Evolutionary conservation across 2,888 invertebrate genomes (phyloP).

Genomic region (Phengaris arion): DNA sequence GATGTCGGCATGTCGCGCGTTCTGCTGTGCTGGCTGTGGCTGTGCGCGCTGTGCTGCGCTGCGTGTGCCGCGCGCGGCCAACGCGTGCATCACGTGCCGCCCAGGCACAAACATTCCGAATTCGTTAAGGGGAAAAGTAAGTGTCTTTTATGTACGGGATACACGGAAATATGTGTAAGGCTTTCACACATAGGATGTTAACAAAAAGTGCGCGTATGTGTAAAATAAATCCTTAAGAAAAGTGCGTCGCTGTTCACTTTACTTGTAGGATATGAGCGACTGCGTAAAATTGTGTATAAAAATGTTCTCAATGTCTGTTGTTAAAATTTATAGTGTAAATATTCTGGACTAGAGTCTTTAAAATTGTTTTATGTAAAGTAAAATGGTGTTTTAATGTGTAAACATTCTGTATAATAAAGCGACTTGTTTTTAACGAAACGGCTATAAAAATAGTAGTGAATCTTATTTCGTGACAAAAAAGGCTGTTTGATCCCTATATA

Average conservation of each 20-base stretch:
- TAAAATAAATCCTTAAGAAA: no score
- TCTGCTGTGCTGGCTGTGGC: slow-evolving; percentile 67
- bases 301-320: neutral
- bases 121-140: slow-evolving; percentile 90
- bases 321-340: neutral
- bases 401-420: neutral
- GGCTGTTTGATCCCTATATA: neutral
- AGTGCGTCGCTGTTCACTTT: neutral
- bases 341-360: neutral
- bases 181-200: no score
- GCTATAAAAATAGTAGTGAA: neutral
- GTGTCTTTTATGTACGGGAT: slow-evolving; percentile 49
- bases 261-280: neutral
- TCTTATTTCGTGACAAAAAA: neutral
- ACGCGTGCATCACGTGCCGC: slow-evolving; percentile 58
- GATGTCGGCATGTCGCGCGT: slow-evolving; percentile 74
- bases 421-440: neutral
- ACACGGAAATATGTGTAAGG: no score
- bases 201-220: no score
- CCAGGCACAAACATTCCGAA: slow-evolving; percentile 78
- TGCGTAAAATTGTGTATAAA: neutral
- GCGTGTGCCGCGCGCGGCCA: slow-evolving; percentile 55
- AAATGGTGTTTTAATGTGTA: neutral
- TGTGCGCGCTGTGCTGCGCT: slow-evolving; percentile 53
- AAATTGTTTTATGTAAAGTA: neutral